These are phyloP conservation scores for Lacanobia wlatinum DNA, from an alignment of 2,888 invertebrate genomes.

Conservation along the genomic window DNA sequence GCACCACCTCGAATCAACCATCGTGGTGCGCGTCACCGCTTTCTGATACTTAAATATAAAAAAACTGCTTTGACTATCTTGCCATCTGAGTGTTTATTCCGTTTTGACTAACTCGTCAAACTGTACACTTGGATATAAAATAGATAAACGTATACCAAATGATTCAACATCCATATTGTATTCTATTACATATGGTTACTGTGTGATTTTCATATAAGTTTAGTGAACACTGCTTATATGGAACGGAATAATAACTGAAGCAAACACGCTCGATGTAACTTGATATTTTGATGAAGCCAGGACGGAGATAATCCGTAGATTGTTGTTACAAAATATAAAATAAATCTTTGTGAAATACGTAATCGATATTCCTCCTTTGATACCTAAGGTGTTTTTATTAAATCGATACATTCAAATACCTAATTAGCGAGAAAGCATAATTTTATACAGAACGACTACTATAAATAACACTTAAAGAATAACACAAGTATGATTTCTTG, in stretches of 20 bases:
- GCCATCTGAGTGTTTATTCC: neutral
- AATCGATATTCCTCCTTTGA: neutral
- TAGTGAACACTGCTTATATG: neutral
- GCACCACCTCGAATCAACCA: too few relatives aligned
- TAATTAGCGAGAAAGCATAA: neutral
- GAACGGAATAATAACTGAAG: neutral
- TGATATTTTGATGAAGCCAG: conserved; percentile 25
- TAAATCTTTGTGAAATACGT: neutral
- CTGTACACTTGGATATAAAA: conserved; percentile 5
- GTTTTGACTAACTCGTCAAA: conserved; percentile 1
- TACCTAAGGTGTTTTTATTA: neutral
- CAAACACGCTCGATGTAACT: conserved; percentile 22
- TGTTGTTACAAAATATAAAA: conserved; percentile 4
- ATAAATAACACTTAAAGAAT: neutral
- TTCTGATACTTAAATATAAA: too few relatives aligned
- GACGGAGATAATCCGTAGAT: neutral
- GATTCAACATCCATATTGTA: conserved; percentile 32
- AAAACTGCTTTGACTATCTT: too few relatives aligned
- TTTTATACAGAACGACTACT: neutral
- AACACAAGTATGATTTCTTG: neutral
- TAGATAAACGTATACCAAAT: conserved; percentile 21
- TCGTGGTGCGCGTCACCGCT: too few relatives aligned
- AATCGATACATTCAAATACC: neutral
- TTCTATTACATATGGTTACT: conserved; percentile 15
- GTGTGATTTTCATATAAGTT: conserved; percentile 21